Evolutionary conservation across 2,113 vertebrate genomes (phyloP).

Genomic region (Eupsittula cactorum): DNA sequence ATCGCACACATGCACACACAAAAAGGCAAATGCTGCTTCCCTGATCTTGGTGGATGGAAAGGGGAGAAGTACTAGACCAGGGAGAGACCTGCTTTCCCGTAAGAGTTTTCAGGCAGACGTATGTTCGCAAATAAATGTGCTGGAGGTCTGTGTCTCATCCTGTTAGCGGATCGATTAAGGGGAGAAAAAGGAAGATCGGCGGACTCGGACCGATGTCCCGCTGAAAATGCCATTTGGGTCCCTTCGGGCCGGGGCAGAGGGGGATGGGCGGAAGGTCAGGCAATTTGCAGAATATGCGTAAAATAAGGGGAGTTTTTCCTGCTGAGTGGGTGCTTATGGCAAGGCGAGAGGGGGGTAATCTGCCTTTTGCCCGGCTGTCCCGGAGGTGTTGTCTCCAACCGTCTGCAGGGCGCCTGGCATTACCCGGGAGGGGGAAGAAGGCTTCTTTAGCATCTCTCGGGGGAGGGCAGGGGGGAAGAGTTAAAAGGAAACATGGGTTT

Average conservation of each 20-base stretch:
- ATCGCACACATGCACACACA: not conserved
- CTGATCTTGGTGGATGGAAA: not conserved
- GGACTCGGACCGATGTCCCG: constrained; percentile 22
- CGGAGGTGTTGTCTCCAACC: constrained; percentile 19
- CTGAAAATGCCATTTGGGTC: constrained; percentile 33
- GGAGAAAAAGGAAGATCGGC: not conserved
- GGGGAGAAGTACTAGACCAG: not conserved
- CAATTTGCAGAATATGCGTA: constrained; percentile 31
- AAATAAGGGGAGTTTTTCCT: constrained; percentile 22
- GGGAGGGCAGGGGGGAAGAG: not conserved
- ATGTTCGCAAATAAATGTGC: not conserved
- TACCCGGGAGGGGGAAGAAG: not conserved
- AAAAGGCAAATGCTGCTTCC: constrained; percentile 7
- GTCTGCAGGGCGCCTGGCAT: constrained; percentile 28
- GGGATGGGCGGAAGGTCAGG: constrained; percentile 25
- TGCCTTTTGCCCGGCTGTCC: constrained; percentile 13
- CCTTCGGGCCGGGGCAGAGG: not conserved
- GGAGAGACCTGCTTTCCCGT: not conserved
- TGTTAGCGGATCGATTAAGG: not conserved
- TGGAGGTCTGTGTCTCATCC: not conserved
- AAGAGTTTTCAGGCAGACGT: not conserved
- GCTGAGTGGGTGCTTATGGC: constrained; percentile 37
- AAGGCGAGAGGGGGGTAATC: not conserved
- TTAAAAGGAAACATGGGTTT: constrained; percentile 45
- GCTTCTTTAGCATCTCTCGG: constrained; percentile 4